Evolutionary conservation across 2,113 vertebrate species (phyloP).

Genomic region (Stictonetta naevosa): DNA sequence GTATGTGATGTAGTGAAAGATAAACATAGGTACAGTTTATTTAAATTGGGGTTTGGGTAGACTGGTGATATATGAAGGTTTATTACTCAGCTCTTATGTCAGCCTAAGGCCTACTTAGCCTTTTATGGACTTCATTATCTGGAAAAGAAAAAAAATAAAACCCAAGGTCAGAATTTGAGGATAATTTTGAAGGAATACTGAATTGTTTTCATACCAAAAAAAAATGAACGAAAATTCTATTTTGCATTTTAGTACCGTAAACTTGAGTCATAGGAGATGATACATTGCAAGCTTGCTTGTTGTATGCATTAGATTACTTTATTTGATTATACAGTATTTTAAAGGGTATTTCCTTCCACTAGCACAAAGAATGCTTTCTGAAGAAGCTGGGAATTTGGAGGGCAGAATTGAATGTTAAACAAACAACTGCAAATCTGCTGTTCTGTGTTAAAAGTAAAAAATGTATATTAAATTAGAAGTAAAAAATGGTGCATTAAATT

Average conservation of each 20-base stretch:
- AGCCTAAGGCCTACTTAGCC: neutral
- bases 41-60: neutral
- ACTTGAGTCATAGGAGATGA: neutral
- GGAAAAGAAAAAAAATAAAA: neutral
- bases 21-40: neutral
- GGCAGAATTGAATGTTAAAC: neutral
- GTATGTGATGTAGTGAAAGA: neutral
- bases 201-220: neutral
- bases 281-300: neutral
- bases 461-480: too few relatives aligned
- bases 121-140: neutral
- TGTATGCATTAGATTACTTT: neutral
- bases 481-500: neutral
- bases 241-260: neutral
- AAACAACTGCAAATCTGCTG: neutral
- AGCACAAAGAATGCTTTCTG: accelerated
- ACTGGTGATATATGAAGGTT: neutral
- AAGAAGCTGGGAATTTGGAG: neutral
- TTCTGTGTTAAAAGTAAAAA: neutral
- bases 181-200: neutral
- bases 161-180: neutral
- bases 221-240: neutral
- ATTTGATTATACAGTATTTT: neutral
- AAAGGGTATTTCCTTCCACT: neutral
- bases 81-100: neutral